phyloP scores from a whole-genome alignment of 2,113 vertebrate genomes.

The Pluvialis apricaria region DNA sequence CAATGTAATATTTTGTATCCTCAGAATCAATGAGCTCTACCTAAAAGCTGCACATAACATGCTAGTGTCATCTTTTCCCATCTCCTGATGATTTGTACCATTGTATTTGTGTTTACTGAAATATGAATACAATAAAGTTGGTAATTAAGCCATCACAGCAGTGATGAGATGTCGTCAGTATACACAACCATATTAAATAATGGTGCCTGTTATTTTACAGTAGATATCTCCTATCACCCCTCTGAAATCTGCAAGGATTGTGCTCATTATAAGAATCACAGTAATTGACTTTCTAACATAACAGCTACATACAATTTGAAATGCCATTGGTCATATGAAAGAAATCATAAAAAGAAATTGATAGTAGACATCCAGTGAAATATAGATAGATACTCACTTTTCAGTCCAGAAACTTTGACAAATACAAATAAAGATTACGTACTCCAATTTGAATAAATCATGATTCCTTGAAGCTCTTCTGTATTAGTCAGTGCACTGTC shows the following conservation, averaged over 20 bases:
- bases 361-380: background rate
- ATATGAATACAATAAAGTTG: background rate
- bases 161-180: background rate
- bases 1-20: background rate
- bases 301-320: conserved; percentile 9
- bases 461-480: background rate
- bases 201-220: background rate
- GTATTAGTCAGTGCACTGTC: background rate
- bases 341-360: background rate
- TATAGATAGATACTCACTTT: background rate
- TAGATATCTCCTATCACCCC: background rate
- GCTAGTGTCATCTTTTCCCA: background rate
- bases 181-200: background rate
- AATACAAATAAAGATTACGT: conserved; percentile 10
- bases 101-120: background rate
- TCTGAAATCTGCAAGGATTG: conserved; percentile 3
- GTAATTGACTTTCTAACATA: conserved; percentile 23
- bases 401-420: background rate
- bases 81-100: background rate
- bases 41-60: background rate
- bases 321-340: background rate
- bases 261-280: background rate
- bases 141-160: background rate
- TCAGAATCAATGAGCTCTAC: background rate
- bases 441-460: background rate